These are phyloP conservation scores for Dicranocentrus wangi DNA, from an alignment of 2,888 invertebrate species.

Conservation along the genomic window DNA sequence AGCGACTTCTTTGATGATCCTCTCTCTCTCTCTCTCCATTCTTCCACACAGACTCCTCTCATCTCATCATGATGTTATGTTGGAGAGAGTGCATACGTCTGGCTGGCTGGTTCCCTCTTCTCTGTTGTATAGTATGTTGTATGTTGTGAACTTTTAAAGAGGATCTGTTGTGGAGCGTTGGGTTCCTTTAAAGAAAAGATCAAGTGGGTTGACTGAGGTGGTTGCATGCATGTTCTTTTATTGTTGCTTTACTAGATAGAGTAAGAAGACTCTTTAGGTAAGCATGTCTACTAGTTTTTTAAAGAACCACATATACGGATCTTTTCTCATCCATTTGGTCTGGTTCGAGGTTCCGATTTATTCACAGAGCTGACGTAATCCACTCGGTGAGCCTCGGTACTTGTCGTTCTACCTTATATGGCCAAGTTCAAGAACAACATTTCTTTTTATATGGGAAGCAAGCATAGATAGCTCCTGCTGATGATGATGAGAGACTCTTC, in stretches of 20 bases:
- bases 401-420: constrained; percentile 73
- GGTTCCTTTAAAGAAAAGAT: constrained; percentile 28
- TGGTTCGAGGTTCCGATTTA: constrained; percentile 71
- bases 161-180: not conserved
- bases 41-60: too few species aligned
- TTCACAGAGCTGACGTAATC: constrained; percentile 73
- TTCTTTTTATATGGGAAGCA: constrained; percentile 65
- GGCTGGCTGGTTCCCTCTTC: too few species aligned
- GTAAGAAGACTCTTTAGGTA: too few species aligned
- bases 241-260: not conserved
- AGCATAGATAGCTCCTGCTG: not conserved
- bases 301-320: constrained; percentile 22
- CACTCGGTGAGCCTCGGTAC: constrained; percentile 73
- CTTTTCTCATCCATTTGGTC: constrained; percentile 64
- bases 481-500: constrained; percentile 20
- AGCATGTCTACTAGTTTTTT: not conserved
- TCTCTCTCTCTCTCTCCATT: too few species aligned
- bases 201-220: constrained; percentile 47
- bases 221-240: constrained; percentile 25
- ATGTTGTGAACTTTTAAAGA: constrained; percentile 18
- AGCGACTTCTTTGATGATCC: too few species aligned
- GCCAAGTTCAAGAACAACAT: constrained; percentile 73
- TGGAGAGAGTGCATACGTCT: too few species aligned
- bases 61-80: too few species aligned
- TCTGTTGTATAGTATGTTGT: too few species aligned